Evolutionary conservation across 2,113 vertebrate genomes (phyloP).

Genomic region (Rhea americana): DNA sequence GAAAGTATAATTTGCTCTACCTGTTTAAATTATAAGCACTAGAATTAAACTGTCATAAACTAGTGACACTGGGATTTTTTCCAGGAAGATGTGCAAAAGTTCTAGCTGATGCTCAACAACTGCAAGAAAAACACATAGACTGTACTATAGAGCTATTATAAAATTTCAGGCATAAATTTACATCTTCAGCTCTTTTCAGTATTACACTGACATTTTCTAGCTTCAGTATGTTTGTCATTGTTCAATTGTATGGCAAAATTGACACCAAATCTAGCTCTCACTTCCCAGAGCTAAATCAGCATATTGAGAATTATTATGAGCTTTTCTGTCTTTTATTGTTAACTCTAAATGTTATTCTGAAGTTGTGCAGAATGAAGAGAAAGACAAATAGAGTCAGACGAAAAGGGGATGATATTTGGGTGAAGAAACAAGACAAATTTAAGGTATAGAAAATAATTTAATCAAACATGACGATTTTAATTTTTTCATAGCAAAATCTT

Average conservation of each 20-base stretch:
- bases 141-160: background rate
- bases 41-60: background rate
- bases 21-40: background rate
- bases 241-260: slow-evolving; percentile 20
- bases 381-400: background rate
- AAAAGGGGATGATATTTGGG: background rate
- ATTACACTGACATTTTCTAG: background rate
- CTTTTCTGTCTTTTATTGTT: background rate
- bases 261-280: background rate
- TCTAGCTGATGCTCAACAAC: background rate
- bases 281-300: background rate
- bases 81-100: background rate
- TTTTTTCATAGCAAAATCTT: background rate
- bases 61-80: background rate
- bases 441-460: background rate
- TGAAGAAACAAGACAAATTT: background rate
- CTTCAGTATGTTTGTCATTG: background rate
- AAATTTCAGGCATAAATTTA: slow-evolving; percentile 26
- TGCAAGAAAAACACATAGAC: background rate
- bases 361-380: background rate
- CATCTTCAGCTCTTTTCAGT: background rate
- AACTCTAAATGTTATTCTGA: background rate
- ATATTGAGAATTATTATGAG: background rate
- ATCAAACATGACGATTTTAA: background rate
- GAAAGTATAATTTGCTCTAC: background rate